Evolutionary conservation across 2,888 invertebrate genomes (phyloP), one percentile per base, ranked within the genome.

Genomic region (Muschampia plurimacula): DNA sequence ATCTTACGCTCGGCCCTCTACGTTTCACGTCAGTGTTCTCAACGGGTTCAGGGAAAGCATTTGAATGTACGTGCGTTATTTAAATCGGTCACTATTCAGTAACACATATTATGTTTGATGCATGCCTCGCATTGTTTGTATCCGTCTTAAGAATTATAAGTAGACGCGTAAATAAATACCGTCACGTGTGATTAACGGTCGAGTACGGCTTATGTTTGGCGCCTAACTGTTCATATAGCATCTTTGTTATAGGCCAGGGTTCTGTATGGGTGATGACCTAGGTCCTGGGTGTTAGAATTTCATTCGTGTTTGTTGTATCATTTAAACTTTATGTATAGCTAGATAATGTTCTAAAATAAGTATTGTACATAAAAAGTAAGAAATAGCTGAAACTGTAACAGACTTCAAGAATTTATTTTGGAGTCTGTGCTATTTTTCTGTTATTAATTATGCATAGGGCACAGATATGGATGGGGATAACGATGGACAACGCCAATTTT

Each of bases 121-220:
- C 64, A 64, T 55, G 41, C 63, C 64, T 36, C 1, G 41, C 64
- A 55, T 69, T 69, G 62, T 69, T 69, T 55, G 69, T 64, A 57
- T 69, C 63, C 63, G 69, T n/a, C 64, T 64, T 55, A 57, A 69
- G 69, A 69, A 69, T 69, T 69, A 69, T 69, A 69, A 69, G 55
- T 69, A 69, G 69, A 70, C 12, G 1, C 70, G 70, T 70, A 70
- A 70, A 65, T 70, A 70, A 70, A 70, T 70, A 59, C 64, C 70
- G 44, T 57, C 70, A 70, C 70, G 70, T 70, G 70, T 70, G 70
- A 70, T 70, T 70, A 70, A 70, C 70, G 65, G 70, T 65, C 52
- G 52, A 8, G 41, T 44, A 36, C 36, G 46, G 46, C 65, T 70
- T 70, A 70, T 57, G 70, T 46, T 36, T 59, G 59, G 59, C 57